Conservation (phyloP, 2,888 invertebrate genomes). For the Lacanobia oleracea region DNA sequence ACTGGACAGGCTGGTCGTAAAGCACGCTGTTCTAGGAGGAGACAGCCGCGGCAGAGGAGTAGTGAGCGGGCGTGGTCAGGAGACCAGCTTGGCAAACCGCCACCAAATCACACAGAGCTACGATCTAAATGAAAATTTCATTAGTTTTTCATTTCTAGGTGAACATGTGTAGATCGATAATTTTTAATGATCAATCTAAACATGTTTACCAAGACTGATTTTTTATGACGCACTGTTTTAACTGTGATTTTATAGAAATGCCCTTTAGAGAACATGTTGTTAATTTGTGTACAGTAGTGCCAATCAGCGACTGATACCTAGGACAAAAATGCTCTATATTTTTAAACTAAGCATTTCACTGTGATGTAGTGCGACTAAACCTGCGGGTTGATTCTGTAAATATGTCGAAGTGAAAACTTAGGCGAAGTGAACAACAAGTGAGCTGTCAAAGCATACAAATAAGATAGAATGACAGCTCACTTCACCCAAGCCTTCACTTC, state of each 20-base stretch:
- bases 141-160: background rate
- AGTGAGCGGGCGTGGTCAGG: conserved; percentile 75
- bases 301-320: conserved; percentile 69
- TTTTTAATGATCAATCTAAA: too few relatives aligned
- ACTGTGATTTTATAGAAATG: conserved; percentile 1
- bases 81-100: conserved; percentile 77
- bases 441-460: too few relatives aligned
- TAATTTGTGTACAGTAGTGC: conserved; percentile 67
- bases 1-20: conserved; percentile 72
- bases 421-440: too few relatives aligned
- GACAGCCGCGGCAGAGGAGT: conserved; percentile 74
- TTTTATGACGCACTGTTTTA: too few relatives aligned
- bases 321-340: conserved; percentile 53
- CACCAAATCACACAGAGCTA: conserved; percentile 74
- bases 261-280: conserved; percentile 81
- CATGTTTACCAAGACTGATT: too few relatives aligned
- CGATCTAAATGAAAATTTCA: conserved; percentile 69
- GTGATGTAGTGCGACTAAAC: conserved; percentile 53
- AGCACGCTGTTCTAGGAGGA: conserved; percentile 72
- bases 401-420: too few relatives aligned
- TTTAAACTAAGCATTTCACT: conserved; percentile 68
- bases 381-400: too few relatives aligned
- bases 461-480: too few relatives aligned
- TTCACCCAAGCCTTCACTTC: too few relatives aligned
- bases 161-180: background rate